Conservation (phyloP, 23 tunicate genomes). For the Ciona savignyi region DNA sequence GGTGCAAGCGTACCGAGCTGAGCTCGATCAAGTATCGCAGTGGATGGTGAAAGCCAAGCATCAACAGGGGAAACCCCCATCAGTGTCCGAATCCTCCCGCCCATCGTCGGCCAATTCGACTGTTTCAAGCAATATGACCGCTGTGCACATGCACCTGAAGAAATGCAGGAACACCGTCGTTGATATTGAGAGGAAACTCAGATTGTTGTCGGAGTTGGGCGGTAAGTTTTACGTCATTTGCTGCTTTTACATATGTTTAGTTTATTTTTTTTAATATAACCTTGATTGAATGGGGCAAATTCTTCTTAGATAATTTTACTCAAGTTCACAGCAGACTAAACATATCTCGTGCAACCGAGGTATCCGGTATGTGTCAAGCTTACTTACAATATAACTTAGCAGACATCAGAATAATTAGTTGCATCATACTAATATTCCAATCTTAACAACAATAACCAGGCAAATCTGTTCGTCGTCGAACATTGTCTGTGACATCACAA, state of each 20-base stretch:
- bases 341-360: not conserved
- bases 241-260: no score
- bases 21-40: slow-evolving; percentile 55
- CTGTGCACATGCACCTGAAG: slow-evolving; percentile 57
- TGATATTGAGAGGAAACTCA: slow-evolving; percentile 73
- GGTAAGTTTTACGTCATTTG: no score
- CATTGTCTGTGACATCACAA: slow-evolving; percentile 4
- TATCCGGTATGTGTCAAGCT: not conserved
- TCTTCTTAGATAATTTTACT: not conserved
- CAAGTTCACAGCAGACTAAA: not conserved
- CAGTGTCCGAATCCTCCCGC: not conserved
- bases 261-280: no score
- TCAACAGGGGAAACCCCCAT: slow-evolving; percentile 8
- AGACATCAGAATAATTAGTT: not conserved
- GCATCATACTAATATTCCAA: not conserved
- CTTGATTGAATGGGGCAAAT: no score
- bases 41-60: slow-evolving; percentile 66
- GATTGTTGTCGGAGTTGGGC: slow-evolving; percentile 52
- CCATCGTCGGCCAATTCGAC: slow-evolving; percentile 3
- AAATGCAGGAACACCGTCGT: slow-evolving; percentile 42
- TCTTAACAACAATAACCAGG: not conserved
- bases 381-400: not conserved
- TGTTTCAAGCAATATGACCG: slow-evolving; percentile 26
- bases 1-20: slow-evolving; percentile 91
- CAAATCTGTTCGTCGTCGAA: not conserved